Evolutionary conservation across 2,113 vertebrate species (phyloP).

Genomic region (Carassius auratus): DNA sequence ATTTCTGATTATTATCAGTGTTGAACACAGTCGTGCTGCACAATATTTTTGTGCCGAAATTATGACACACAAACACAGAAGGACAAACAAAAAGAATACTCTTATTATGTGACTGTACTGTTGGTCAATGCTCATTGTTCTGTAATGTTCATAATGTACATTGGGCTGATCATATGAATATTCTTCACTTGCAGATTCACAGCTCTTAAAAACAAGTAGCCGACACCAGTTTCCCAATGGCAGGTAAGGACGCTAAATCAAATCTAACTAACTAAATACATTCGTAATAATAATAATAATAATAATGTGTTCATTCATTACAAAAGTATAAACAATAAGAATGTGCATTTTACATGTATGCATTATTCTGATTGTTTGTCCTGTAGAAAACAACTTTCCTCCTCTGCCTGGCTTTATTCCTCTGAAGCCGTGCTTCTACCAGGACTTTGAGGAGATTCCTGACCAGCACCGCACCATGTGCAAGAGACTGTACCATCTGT

Average conservation of each 20-base stretch:
- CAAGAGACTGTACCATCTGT: conserved; percentile 97
- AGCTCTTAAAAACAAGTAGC: background rate
- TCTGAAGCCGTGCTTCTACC: conserved; percentile 96
- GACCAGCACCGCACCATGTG: conserved; percentile 91
- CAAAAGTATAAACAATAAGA: too few species aligned
- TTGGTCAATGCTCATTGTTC: background rate
- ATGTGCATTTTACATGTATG: background rate
- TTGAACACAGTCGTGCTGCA: too few species aligned
- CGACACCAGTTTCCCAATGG: conserved; percentile 62
- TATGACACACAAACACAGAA: too few species aligned
- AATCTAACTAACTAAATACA: too few species aligned
- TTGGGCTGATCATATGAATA: background rate
- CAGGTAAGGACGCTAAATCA: conserved; percentile 64
- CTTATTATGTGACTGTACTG: background rate
- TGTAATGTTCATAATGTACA: background rate
- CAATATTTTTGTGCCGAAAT: too few species aligned
- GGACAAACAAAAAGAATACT: too few species aligned
- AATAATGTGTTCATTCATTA: too few species aligned
- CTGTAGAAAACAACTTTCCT: conserved; percentile 94
- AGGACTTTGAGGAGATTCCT: conserved; percentile 96
- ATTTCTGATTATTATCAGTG: too few species aligned
- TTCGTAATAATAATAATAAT: too few species aligned
- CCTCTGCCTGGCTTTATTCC: conserved; percentile 93
- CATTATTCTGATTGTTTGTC: conserved; percentile 34
- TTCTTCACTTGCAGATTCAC: conserved; percentile 47